Conservation (phyloP, 2,888 invertebrate species). For the Diploptera punctata region DNA sequence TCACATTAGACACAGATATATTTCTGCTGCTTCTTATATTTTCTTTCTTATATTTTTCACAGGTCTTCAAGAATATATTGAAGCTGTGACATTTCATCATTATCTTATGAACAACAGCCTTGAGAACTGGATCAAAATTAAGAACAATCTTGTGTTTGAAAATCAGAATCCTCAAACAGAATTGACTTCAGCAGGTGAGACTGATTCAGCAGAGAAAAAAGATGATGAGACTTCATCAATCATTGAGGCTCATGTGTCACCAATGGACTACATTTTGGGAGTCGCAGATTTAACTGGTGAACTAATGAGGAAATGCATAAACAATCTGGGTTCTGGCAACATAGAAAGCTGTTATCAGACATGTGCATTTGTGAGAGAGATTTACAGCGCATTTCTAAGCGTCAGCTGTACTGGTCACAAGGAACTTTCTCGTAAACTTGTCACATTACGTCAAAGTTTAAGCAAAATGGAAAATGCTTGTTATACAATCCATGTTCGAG, state of each 20-base stretch:
- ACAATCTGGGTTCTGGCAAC: slow-evolving; percentile 78
- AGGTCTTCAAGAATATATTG: slow-evolving; percentile 81
- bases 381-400: slow-evolving; percentile 55
- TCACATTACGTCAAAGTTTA: slow-evolving; percentile 75
- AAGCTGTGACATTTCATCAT: slow-evolving; percentile 81
- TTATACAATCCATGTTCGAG: slow-evolving; percentile 79
- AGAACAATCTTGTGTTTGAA: slow-evolving; percentile 60
- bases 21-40: too few species aligned
- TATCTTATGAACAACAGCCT: slow-evolving; percentile 67
- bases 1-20: too few species aligned
- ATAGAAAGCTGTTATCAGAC: slow-evolving; percentile 72
- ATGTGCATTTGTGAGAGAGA: slow-evolving; percentile 67
- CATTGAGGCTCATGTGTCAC: slow-evolving; percentile 51
- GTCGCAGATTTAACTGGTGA: slow-evolving; percentile 90
- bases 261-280: slow-evolving; percentile 73
- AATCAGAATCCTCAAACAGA: slow-evolving; percentile 15
- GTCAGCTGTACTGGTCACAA: slow-evolving; percentile 59
- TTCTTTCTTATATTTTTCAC: too few species aligned
- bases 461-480: slow-evolving; percentile 84
- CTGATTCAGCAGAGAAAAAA: slow-evolving; percentile 37
- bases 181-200: background rate
- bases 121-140: slow-evolving; percentile 65
- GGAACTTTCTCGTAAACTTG: slow-evolving; percentile 74
- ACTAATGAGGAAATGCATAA: slow-evolving; percentile 88
- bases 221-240: slow-evolving; percentile 38